Evolutionary conservation across 1,140 invertebrate species (phyloP), one percentile per base, ranked within the genome.

Genomic region (Vollenhovia emeryi): DNA sequence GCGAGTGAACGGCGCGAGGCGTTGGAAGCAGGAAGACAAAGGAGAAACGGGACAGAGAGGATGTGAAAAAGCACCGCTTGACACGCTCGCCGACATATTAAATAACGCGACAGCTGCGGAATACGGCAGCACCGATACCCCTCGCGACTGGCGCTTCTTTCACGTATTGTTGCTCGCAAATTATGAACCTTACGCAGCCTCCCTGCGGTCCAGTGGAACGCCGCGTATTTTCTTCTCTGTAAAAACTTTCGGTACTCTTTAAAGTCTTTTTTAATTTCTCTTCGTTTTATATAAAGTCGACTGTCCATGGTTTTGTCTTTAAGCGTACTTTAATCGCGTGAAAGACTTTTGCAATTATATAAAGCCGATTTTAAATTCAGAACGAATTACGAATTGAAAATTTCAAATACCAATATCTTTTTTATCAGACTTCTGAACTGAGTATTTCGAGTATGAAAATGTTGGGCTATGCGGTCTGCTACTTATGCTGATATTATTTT

Each of bases 81-180:
- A 74, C 57, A 62, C 59, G 66, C 43, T 73, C 52, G 55, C 55
- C 69, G 36, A 68, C 45, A 62, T 86, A 86, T 84, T 64, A 75
- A 86, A 76, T 84, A 74, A 86, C 69, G 27, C 69, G 59, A 86
- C 85, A 86, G 80, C 85, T 86, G 85, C 59, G 62, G 71, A 84
- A 74, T 86, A 74, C 62, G 75, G n/a, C 43, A 43, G 68, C 75
- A 80, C 73, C 50, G 75, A 50, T 75, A 69, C 50, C n/a, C n/a
- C 50, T 24, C 36, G 27, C 27, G n/a, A 24, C 30, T n/a, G 24
- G 36, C 13, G 48, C 73, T 45, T 33, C 24, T 84, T 60, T 74
- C 57, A 9, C 66, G 40, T 74, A 50, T 80, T 40, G 57, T 48
- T 57, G 48, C 40, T 45, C 11, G 27, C 40, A 57, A 66, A 82